phyloP scores from a whole-genome alignment of 1,140 invertebrate species.

The Drosophila cardini region DNA sequence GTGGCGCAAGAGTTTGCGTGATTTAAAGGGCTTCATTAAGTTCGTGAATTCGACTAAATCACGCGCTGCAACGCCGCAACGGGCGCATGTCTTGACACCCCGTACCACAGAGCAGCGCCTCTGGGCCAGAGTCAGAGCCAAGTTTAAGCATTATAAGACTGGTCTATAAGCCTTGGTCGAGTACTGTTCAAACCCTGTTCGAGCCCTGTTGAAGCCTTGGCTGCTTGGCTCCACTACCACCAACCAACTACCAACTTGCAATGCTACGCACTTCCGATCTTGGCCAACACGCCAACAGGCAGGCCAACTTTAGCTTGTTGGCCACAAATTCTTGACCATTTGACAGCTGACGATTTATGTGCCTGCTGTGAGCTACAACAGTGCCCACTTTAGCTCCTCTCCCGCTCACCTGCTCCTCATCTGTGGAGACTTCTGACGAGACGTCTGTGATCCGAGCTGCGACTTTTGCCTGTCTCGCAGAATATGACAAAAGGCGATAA shows the following conservation, averaged over 20 bases:
- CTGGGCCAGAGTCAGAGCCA: conserved; percentile 14
- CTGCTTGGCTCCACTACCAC: conserved; percentile 25
- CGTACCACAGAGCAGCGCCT: conserved; percentile 1
- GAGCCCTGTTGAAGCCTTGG: conserved; percentile 2
- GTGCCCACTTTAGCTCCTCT: conserved; percentile 14
- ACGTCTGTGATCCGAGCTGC: conserved; percentile 46
- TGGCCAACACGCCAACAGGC: conserved; percentile 58
- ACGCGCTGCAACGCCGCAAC: conserved; percentile 64
- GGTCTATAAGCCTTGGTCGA: conserved; percentile 57
- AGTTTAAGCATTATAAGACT: conserved; percentile 80
- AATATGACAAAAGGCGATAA: conserved; percentile 80
- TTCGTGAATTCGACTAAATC: conserved; percentile 85
- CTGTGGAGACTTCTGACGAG: conserved; percentile 42
- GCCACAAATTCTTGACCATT: conserved; percentile 74
- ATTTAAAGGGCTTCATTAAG: conserved; percentile 85
- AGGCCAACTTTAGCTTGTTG: conserved; percentile 37
- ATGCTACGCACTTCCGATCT: conserved; percentile 77
- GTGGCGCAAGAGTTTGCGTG: conserved; percentile 82
- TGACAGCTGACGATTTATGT: conserved; percentile 84
- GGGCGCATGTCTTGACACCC: conserved; percentile 77
- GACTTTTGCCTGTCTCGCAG: conserved; percentile 57
- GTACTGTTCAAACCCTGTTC: no score
- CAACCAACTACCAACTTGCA: conserved; percentile 48
- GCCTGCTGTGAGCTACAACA: conserved; percentile 57
- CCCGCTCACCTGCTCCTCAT: background rate